phyloP scores from a whole-genome alignment of 2,888 invertebrate genomes.

The Cephus nigrinus region DNA sequence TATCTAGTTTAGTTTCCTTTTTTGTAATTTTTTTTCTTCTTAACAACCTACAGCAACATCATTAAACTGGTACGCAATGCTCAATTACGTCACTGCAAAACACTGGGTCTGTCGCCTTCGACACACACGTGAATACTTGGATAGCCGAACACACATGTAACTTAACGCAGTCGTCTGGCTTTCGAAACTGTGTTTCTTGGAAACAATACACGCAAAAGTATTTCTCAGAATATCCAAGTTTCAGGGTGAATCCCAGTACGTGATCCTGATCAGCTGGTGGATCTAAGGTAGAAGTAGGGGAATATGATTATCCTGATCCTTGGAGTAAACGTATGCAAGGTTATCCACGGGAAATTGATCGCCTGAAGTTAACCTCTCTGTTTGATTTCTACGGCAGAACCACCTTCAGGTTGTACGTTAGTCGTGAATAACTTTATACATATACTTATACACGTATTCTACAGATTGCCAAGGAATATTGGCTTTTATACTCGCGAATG shows the following conservation, averaged over 20 bases:
- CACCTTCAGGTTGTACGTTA: background rate
- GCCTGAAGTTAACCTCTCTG: background rate
- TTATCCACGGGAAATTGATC: background rate
- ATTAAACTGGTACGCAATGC: background rate
- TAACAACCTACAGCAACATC: background rate
- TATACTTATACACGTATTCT: background rate
- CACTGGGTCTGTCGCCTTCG: background rate
- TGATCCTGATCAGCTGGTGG: background rate
- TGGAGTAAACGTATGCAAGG: background rate
- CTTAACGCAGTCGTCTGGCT: background rate
- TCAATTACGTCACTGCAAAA: background rate
- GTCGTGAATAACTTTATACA: background rate
- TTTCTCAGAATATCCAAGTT: background rate
- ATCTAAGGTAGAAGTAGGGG: background rate
- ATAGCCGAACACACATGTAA: too few species aligned
- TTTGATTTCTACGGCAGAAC: background rate
- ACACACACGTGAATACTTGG: background rate
- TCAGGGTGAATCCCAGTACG: background rate
- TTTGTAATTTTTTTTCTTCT: background rate
- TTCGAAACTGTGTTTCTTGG: background rate
- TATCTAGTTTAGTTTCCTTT: background rate
- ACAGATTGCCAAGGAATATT: background rate
- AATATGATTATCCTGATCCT: background rate
- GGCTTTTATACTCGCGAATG: background rate
- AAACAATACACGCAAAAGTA: background rate